Evolutionary conservation across 2,113 vertebrate genomes (phyloP).

Genomic region (Brachionichthys hirsutus): DNA sequence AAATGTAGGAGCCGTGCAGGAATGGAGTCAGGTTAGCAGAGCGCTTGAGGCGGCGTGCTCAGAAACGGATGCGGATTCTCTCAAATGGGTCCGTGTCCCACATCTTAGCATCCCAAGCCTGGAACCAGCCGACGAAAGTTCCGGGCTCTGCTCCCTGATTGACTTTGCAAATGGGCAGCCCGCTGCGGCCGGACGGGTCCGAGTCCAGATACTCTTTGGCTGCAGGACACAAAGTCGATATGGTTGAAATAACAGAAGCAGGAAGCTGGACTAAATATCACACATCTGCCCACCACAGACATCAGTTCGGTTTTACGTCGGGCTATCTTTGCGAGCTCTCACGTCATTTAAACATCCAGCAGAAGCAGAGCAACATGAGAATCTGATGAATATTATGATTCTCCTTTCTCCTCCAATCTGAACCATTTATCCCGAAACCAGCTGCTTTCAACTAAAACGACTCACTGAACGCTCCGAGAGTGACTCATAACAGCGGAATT

Average conservation of each 20-base stretch:
- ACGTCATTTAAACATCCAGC: too few relatives aligned
- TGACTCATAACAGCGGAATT: too few relatives aligned
- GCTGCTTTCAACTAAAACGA: not conserved
- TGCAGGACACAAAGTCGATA: conserved; percentile 33
- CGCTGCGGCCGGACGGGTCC: conserved; percentile 74
- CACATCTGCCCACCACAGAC: not conserved
- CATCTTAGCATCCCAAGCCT: conserved; percentile 79
- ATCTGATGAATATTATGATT: too few relatives aligned
- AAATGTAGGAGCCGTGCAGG: conserved; percentile 6
- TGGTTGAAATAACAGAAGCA: not conserved
- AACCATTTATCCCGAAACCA: not conserved
- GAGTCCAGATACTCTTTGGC: conserved; percentile 76
- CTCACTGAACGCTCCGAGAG: too few relatives aligned
- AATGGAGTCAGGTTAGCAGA: not conserved
- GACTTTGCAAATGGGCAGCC: conserved; percentile 72
- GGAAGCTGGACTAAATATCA: not conserved
- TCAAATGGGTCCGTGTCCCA: conserved; percentile 74
- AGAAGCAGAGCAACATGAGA: too few relatives aligned
- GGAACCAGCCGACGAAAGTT: conserved; percentile 82
- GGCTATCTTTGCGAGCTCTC: too few relatives aligned
- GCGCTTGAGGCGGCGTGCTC: conserved; percentile 13
- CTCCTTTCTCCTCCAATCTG: too few relatives aligned
- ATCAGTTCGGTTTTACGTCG: not conserved
- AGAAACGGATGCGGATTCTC: conserved; percentile 65
- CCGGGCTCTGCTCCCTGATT: conserved; percentile 79